A percentile compares a stretch with the other conserved stretches of the same genome.
Evolutionary conservation across 2,113 vertebrate genomes (phyloP).

Genomic region (Hydrochoerus hydrochaeris): DNA sequence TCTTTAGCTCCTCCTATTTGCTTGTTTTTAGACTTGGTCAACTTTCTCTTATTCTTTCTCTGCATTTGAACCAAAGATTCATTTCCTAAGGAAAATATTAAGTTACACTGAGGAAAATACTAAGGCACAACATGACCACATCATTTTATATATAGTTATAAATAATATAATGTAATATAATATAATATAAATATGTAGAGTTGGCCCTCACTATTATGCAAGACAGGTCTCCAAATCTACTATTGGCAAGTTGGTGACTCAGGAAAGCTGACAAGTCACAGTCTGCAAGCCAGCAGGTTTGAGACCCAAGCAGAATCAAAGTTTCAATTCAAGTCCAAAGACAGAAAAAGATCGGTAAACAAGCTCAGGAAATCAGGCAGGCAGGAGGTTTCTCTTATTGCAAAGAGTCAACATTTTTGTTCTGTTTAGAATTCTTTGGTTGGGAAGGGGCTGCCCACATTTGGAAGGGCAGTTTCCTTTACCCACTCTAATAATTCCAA

Average conservation of each 20-base stretch:
- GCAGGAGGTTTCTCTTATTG: neutral
- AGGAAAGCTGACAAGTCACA: neutral
- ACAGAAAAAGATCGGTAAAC: neutral
- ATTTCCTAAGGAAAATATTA: constrained; percentile 11
- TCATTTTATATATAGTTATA: neutral
- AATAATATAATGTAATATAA: no score
- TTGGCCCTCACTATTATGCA: neutral
- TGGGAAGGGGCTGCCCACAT: neutral
- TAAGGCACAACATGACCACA: neutral
- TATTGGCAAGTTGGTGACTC: neutral
- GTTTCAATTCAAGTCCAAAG: constrained; percentile 9
- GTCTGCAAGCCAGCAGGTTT: neutral
- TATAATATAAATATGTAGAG: neutral
- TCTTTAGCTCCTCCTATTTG: no score
- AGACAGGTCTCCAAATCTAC: neutral
- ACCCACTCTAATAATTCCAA: neutral
- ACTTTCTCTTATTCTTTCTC: neutral
- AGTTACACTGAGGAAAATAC: neutral
- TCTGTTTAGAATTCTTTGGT: neutral
- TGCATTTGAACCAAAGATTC: neutral
- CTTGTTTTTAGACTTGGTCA: neutral
- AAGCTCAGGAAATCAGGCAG: neutral
- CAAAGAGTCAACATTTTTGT: neutral
- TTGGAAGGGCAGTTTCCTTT: neutral
- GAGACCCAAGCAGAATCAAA: neutral